phyloP scores from a whole-genome alignment of 2,797 vertebrate genomes.

The Galago senegalensis region DNA sequence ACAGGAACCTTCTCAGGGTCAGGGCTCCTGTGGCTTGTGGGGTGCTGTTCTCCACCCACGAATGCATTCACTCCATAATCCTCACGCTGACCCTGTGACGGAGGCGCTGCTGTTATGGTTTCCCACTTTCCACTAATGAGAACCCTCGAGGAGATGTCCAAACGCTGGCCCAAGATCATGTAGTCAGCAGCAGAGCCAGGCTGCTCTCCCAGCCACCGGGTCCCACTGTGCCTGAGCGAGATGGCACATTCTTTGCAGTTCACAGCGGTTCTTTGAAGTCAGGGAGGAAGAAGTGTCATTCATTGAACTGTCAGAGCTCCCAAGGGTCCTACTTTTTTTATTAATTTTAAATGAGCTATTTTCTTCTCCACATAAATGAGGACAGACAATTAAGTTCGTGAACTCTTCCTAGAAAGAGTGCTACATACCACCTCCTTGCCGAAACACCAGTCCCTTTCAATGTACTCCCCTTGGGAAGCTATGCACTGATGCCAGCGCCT shows the following conservation, averaged over 20 bases:
- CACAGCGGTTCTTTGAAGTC: too few species aligned
- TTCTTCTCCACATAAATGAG: background rate
- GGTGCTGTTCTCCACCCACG: background rate
- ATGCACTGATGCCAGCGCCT: too few species aligned
- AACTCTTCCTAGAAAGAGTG: too few species aligned
- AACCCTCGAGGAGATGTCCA: accelerated
- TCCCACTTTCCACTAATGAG: background rate
- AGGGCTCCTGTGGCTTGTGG: background rate
- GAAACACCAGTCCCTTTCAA: too few species aligned
- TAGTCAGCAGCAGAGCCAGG: accelerated
- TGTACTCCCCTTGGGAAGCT: too few species aligned
- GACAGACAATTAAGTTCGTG: too few species aligned
- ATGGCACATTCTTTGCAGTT: accelerated
- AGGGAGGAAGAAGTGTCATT: too few species aligned
- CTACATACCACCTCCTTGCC: too few species aligned
- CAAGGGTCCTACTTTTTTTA: background rate
- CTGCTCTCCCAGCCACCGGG: too few species aligned
- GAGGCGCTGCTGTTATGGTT: background rate
- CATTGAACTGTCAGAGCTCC: background rate
- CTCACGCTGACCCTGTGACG: too few species aligned
- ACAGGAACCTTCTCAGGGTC: background rate
- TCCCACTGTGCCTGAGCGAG: accelerated
- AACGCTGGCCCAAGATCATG: background rate
- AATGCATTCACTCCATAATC: too few species aligned
- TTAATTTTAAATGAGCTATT: background rate